Percentiles rank a stretch among this genome's conserved stretches.
These are phyloP conservation scores for Ictalurus punctatus DNA, from an alignment of 2,113 vertebrate genomes.

Conservation along the genomic window DNA sequence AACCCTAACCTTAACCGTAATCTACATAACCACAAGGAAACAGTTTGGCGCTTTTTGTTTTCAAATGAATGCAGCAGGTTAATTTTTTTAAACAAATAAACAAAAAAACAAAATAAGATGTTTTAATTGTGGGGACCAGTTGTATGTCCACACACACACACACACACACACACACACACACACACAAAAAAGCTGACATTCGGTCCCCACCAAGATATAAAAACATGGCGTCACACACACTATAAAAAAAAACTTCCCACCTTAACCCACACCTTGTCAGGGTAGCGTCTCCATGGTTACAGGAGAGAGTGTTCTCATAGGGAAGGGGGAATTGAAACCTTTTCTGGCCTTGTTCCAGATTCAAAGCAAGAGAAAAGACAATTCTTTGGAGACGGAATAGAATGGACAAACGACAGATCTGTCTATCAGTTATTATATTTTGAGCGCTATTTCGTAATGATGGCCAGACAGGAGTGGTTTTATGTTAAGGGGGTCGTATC, in stretches of 20 bases:
- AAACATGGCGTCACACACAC: not conserved
- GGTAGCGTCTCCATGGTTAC: constrained; percentile 44
- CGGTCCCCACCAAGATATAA: not conserved
- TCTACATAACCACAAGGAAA: not conserved
- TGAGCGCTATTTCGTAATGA: not conserved
- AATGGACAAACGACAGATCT: not conserved
- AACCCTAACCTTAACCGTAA: not conserved
- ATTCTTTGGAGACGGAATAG: not conserved
- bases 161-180: no score
- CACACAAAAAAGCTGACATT: not conserved
- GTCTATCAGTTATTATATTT: not conserved
- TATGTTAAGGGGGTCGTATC: not conserved
- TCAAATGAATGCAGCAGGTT: not conserved
- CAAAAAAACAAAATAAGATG: not conserved
- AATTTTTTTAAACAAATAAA: not conserved
- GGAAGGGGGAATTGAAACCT: constrained; percentile 65
- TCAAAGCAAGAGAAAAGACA: not conserved
- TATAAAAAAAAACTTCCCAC: not conserved
- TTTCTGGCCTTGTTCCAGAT: constrained; percentile 56
- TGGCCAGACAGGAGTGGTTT: not conserved
- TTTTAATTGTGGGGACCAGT: not conserved
- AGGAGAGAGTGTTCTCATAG: constrained; percentile 52
- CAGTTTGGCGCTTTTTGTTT: not conserved
- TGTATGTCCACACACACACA: no score
- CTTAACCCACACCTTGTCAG: constrained; percentile 17